Evolutionary conservation across 2,888 invertebrate species (phyloP).

Genomic region (Seira ritae): DNA sequence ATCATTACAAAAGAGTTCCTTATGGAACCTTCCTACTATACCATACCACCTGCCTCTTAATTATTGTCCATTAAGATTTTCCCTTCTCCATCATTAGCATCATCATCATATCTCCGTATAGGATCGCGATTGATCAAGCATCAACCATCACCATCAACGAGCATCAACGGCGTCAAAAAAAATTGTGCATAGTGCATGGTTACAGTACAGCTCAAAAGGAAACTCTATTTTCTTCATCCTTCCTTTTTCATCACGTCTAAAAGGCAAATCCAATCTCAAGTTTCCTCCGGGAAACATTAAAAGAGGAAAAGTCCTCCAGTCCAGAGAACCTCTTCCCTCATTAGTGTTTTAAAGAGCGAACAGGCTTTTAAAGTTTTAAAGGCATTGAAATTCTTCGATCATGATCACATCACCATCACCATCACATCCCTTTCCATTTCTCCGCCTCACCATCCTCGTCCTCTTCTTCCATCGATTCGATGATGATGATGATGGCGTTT

Average conservation of each 20-base stretch:
- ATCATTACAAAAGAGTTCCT: neutral
- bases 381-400: conserved; percentile 11
- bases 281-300: neutral
- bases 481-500: too few relatives aligned
- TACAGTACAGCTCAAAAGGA: too few relatives aligned
- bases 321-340: neutral
- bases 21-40: neutral
- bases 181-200: neutral
- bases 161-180: neutral
- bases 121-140: conserved; percentile 4
- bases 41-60: conserved; percentile 20
- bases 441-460: neutral
- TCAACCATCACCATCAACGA: neutral
- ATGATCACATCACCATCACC: neutral
- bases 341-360: neutral
- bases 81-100: neutral
- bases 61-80: conserved; percentile 8
- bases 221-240: neutral
- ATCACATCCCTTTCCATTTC: conserved; percentile 17
- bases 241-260: neutral
- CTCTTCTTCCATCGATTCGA: neutral
- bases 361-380: conserved; percentile 13
- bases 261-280: conserved; percentile 10
- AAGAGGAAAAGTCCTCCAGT: neutral
- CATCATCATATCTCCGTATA: neutral